phyloP scores from a whole-genome alignment of 1,140 invertebrate species.

The Pseudomyrmex gracilis region DNA sequence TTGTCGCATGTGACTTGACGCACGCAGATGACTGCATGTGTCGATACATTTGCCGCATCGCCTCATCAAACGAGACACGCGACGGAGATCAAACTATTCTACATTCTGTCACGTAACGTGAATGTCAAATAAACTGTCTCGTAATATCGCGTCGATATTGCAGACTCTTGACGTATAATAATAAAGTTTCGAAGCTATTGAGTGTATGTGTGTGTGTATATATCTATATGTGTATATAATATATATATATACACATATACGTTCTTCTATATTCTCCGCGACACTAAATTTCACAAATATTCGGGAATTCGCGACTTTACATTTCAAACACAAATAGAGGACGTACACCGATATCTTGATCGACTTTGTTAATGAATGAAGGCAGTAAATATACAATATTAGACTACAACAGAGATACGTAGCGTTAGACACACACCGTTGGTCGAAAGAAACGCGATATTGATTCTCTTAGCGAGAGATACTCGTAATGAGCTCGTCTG shows the following conservation, averaged over 20 bases:
- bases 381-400: no score
- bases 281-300: no score
- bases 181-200: background rate
- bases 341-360: no score
- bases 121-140: conserved; percentile 33
- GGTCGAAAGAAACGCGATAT: conserved; percentile 6
- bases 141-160: conserved; percentile 8
- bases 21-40: conserved; percentile 27
- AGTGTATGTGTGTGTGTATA: background rate
- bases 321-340: no score
- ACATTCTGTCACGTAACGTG: conserved; percentile 23
- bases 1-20: conserved; percentile 40
- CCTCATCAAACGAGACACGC: conserved; percentile 13
- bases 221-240: no score
- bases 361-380: no score
- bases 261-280: no score
- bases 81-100: conserved; percentile 29
- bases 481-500: conserved; percentile 4
- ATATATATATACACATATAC: no score
- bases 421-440: no score
- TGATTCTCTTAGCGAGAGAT: background rate
- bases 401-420: no score
- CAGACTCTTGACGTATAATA: conserved; percentile 3
- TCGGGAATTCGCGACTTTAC: no score
- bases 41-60: conserved; percentile 43